Conservation (phyloP, 2,888 invertebrate genomes). For the Meiosimyza platycephala region DNA sequence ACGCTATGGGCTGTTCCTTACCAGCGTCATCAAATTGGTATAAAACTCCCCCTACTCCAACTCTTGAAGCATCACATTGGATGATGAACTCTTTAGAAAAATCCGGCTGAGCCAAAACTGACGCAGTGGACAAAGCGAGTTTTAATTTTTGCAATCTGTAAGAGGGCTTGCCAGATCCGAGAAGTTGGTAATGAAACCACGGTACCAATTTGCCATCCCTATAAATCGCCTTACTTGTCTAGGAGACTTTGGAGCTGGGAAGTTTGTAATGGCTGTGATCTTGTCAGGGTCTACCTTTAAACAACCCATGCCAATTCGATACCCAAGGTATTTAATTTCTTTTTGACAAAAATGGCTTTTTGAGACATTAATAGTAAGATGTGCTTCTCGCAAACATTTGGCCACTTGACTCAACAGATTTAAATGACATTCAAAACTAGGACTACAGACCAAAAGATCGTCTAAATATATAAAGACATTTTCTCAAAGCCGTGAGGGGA, state of each 20-base stretch:
- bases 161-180: constrained; percentile 13
- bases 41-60: too few species aligned
- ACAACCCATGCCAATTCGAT: constrained; percentile 24
- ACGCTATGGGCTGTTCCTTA: too few species aligned
- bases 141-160: constrained; percentile 34
- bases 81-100: constrained; percentile 26
- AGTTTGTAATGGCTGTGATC: constrained; percentile 7
- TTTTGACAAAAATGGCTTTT: constrained; percentile 11
- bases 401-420: too few species aligned
- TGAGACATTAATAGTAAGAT: too few species aligned
- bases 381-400: too few species aligned
- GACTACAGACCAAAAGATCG: too few species aligned
- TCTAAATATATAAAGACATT: too few species aligned
- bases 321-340: constrained; percentile 19
- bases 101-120: constrained; percentile 32
- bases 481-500: too few species aligned
- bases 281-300: constrained; percentile 25
- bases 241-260: constrained; percentile 22
- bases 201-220: constrained; percentile 34
- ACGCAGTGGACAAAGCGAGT: constrained; percentile 19
- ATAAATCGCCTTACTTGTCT: background rate
- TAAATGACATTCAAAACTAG: too few species aligned
- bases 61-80: too few species aligned
- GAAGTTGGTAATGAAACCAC: constrained; percentile 25
- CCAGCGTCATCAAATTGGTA: too few species aligned